Conservation (phyloP, 2,113 vertebrate genomes). For the Agelaius phoeniceus region DNA sequence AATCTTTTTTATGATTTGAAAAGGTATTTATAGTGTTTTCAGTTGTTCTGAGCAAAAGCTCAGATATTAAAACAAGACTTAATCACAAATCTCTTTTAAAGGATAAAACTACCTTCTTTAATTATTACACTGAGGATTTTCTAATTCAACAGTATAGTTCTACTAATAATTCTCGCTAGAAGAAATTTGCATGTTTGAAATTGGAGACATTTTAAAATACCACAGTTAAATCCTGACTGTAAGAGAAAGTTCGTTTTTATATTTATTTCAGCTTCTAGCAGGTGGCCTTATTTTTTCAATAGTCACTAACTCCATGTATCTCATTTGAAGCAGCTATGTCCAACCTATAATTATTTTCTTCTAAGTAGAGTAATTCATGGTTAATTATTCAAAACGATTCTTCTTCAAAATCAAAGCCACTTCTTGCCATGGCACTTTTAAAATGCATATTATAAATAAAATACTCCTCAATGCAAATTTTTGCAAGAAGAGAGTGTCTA, state of each 20-base stretch:
- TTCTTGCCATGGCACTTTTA: conserved; percentile 74
- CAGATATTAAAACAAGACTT: conserved; percentile 22
- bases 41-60: not conserved
- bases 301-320: conserved; percentile 66
- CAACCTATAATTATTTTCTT: conserved; percentile 87
- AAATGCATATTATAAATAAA: conserved; percentile 71
- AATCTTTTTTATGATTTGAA: not conserved
- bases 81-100: conserved; percentile 45
- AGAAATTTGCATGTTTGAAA: conserved; percentile 72
- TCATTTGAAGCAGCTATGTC: conserved; percentile 68
- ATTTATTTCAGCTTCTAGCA: conserved; percentile 72
- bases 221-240: conserved; percentile 56
- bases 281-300: conserved; percentile 73
- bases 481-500: conserved; percentile 37
- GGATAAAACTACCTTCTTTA: conserved; percentile 61
- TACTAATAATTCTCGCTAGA: conserved; percentile 68
- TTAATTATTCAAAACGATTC: conserved; percentile 83
- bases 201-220: conserved; percentile 66
- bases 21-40: not conserved
- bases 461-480: conserved; percentile 71
- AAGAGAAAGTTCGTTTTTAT: conserved; percentile 66
- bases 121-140: conserved; percentile 63
- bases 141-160: conserved; percentile 61
- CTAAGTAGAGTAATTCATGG: conserved; percentile 86
- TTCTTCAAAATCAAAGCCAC: conserved; percentile 75